Percentiles rank a stretch among this genome's conserved stretches.
Conservation (phyloP, 2,113 vertebrate genomes). For the Anseranas semipalmata region DNA sequence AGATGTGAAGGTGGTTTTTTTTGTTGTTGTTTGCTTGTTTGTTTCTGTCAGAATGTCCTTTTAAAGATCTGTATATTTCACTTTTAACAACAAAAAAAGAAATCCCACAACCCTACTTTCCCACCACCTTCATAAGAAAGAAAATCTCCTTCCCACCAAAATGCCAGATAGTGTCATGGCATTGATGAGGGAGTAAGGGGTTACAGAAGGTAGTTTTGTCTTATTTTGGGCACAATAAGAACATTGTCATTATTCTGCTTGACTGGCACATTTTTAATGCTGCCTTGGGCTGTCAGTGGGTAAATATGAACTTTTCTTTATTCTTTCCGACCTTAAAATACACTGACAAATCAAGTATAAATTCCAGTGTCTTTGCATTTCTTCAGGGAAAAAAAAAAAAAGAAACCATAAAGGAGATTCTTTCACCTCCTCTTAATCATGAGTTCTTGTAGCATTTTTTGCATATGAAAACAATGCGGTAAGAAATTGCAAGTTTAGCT, state of each 20-base stretch:
- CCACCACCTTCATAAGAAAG: not conserved
- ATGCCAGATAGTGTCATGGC: not conserved
- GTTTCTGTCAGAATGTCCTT: not conserved
- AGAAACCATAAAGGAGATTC: not conserved
- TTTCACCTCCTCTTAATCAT: not conserved
- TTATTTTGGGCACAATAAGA: conserved; percentile 26
- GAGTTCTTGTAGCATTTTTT: not conserved
- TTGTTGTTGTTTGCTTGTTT: not conserved
- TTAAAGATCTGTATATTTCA: not conserved
- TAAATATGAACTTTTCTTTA: not conserved
- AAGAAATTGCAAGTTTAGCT: not conserved
- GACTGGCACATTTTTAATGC: not conserved
- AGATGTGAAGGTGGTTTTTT: not conserved
- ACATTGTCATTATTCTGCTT: conserved; percentile 27
- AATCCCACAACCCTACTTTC: not conserved
- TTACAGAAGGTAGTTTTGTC: not conserved
- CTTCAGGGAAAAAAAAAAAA: not conserved
- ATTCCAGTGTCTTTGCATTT: not conserved
- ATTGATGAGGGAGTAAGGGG: not conserved
- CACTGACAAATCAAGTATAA: not conserved
- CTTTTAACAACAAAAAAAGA: not conserved
- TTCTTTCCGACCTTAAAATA: conserved; percentile 6
- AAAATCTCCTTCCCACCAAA: not conserved
- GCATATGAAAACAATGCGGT: not conserved
- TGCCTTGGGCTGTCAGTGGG: not conserved